A percentile compares a stretch with the other conserved stretches of the same genome.
phyloP scores from a whole-genome alignment of 1,140 invertebrate species.

The Monomorium pharaonis region DNA sequence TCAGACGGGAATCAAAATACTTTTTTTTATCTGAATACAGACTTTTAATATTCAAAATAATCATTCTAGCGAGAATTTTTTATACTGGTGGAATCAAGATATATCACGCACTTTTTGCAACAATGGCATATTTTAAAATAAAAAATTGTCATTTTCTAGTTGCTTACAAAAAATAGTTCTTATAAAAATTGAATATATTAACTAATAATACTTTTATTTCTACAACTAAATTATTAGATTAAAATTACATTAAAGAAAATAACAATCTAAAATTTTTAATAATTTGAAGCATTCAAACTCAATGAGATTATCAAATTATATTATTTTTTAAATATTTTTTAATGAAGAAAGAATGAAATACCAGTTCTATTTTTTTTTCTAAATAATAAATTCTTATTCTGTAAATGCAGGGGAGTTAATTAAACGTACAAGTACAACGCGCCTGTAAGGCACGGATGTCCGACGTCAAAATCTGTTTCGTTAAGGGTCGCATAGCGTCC shows the following conservation, averaged over 20 bases:
- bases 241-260: too few species aligned
- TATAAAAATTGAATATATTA: too few species aligned
- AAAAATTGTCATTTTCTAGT: too few species aligned
- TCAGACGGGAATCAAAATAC: neutral
- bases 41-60: neutral
- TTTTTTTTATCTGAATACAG: neutral
- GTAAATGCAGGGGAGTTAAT: neutral
- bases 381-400: neutral
- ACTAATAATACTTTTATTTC: too few species aligned
- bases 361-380: neutral
- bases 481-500: neutral
- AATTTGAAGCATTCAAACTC: too few species aligned
- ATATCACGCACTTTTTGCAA: too few species aligned
- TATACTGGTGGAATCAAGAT: neutral
- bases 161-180: too few species aligned
- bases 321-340: neutral
- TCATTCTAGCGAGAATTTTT: neutral
- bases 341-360: neutral
- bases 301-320: too few species aligned
- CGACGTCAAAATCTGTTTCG: constrained; percentile 33
- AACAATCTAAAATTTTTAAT: too few species aligned
- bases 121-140: too few species aligned
- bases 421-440: neutral
- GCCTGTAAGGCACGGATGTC: neutral
- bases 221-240: too few species aligned